These are phyloP conservation scores for Petrocephalus zakoni DNA, from an alignment of 2,113 vertebrate genomes.

Conservation along the genomic window DNA sequence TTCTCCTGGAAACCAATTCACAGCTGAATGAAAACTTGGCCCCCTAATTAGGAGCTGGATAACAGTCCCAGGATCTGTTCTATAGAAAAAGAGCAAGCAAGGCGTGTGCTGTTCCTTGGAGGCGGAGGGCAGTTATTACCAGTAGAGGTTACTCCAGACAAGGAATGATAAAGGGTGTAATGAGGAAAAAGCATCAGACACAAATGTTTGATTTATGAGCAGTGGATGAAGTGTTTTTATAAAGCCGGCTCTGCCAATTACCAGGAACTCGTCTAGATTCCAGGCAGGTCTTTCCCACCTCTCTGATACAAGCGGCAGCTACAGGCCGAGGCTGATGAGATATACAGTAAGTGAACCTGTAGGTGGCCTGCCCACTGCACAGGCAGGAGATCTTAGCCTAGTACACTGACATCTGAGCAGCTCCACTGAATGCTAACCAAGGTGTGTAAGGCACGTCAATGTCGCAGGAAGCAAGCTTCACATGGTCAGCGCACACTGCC, in stretches of 20 bases:
- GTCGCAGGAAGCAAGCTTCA: neutral
- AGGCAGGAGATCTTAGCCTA: neutral
- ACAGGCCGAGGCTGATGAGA: neutral
- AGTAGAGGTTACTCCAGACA: neutral
- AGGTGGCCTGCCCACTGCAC: neutral
- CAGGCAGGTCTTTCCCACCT: neutral
- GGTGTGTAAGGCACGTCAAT: no score
- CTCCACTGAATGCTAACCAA: neutral
- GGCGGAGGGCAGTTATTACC: neutral
- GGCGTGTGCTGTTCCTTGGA: neutral
- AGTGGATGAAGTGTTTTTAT: neutral
- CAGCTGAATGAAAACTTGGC: constrained; percentile 32
- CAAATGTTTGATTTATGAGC: constrained; percentile 19
- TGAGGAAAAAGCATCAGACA: neutral
- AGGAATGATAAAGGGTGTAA: neutral
- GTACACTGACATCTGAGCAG: neutral
- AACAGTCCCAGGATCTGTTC: constrained; percentile 12
- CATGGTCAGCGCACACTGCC: neutral
- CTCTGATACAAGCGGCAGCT: neutral
- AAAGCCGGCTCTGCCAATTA: neutral
- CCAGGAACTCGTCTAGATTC: neutral
- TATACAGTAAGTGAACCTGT: neutral
- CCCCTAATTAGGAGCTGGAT: constrained; percentile 44
- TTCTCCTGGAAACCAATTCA: constrained; percentile 38
- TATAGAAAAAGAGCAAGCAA: neutral